These are phyloP conservation scores for Caenorhabditis latens DNA, from an alignment of 1,140 invertebrate species.

Conservation along the genomic window DNA sequence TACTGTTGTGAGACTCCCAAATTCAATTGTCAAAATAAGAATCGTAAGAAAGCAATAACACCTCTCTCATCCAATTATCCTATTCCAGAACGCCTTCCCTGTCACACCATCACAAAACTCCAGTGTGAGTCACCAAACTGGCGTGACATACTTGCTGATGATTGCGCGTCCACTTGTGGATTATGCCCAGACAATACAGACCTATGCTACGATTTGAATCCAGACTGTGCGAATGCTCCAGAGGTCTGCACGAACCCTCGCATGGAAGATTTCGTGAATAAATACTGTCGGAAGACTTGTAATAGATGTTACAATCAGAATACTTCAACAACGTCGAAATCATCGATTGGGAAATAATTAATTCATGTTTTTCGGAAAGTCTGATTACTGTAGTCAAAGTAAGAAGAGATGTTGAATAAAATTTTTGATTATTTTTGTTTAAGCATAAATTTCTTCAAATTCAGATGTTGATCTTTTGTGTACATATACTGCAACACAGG, in stretches of 20 bases:
- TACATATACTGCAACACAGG: no score
- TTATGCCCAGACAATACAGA: slow-evolving; percentile 24
- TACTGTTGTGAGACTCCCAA: slow-evolving; percentile 52
- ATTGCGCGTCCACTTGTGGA: slow-evolving; percentile 54
- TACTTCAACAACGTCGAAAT: neutral
- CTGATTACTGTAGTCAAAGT: no score
- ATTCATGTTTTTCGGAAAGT: no score
- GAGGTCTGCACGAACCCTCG: neutral
- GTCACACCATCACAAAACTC: neutral
- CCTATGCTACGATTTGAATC: no score
- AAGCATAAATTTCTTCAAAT: no score
- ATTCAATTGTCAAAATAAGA: slow-evolving; percentile 49
- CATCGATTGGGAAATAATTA: neutral
- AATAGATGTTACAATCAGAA: neutral
- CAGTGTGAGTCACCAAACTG: neutral
- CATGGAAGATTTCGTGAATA: neutral
- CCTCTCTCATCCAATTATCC: no score
- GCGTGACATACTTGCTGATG: slow-evolving; percentile 9
- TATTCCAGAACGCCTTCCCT: neutral
- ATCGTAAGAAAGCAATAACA: neutral
- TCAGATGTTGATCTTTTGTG: no score
- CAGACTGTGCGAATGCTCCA: neutral
- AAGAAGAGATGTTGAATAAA: no score
- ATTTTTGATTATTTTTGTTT: no score
- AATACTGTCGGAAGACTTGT: slow-evolving; percentile 17